Conservation (phyloP, 2,888 invertebrate species). For the Athalia cordata region DNA sequence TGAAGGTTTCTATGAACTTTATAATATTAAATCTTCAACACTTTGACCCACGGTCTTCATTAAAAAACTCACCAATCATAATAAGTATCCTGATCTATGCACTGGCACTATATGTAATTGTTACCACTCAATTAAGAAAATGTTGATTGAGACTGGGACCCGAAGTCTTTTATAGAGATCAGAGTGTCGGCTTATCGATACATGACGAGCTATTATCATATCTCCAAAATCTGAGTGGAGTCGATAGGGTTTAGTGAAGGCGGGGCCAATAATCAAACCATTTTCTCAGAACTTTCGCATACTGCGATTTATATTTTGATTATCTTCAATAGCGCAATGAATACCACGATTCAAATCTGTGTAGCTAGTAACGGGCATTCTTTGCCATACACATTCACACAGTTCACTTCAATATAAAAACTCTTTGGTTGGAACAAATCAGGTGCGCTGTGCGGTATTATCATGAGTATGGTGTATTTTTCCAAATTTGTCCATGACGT, state of each 20-base stretch:
- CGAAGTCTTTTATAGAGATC: constrained; percentile 56
- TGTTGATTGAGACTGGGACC: neutral
- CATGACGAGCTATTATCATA: constrained; percentile 56
- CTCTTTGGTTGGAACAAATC: no score
- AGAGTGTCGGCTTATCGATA: constrained; percentile 54
- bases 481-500: no score
- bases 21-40: neutral
- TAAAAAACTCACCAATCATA: constrained; percentile 50
- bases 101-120: constrained; percentile 6
- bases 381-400: no score
- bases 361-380: no score
- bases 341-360: no score
- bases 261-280: neutral
- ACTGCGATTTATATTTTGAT: neutral
- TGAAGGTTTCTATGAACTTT: neutral
- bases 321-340: no score
- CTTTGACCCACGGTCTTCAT: neutral
- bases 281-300: constrained; percentile 7
- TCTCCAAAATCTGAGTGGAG: constrained; percentile 48
- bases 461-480: no score
- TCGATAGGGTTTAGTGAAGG: constrained; percentile 10
- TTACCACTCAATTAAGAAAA: neutral
- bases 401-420: no score
- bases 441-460: no score
- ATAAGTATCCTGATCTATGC: constrained; percentile 36